phyloP scores from a whole-genome alignment of 2,888 invertebrate species.

The Oasisia sp. region DNA sequence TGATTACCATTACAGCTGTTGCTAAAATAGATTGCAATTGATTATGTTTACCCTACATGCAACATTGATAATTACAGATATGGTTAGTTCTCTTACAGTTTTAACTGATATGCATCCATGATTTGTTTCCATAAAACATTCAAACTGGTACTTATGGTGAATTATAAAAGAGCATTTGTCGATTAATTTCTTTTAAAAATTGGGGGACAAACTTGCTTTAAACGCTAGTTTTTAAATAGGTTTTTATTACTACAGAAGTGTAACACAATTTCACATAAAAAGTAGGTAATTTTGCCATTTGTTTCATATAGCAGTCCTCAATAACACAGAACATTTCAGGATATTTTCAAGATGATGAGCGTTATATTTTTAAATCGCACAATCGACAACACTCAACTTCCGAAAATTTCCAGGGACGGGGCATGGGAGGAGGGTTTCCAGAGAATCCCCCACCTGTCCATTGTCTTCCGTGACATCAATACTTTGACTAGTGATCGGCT shows the following conservation, averaged over 20 bases:
- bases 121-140: not conserved
- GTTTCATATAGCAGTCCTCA: too few relatives aligned
- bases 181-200: not conserved
- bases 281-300: too few relatives aligned
- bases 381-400: not conserved
- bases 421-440: not conserved
- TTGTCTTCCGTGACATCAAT: not conserved
- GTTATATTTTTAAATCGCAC: not conserved
- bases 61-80: not conserved
- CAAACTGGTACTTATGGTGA: not conserved
- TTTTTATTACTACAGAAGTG: not conserved
- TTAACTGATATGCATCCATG: slow-evolving; percentile 8
- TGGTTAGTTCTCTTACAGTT: not conserved
- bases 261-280: not conserved
- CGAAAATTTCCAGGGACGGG: not conserved
- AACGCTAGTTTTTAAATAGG: not conserved
- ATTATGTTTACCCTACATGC: not conserved
- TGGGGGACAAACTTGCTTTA: not conserved
- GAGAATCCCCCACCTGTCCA: not conserved
- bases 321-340: too few relatives aligned
- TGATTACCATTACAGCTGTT: not conserved
- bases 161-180: not conserved
- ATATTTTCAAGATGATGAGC: too few relatives aligned
- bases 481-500: not conserved
- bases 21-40: not conserved